Conservation (phyloP, 1,140 invertebrate species). For the Euura saliciscinereae region DNA sequence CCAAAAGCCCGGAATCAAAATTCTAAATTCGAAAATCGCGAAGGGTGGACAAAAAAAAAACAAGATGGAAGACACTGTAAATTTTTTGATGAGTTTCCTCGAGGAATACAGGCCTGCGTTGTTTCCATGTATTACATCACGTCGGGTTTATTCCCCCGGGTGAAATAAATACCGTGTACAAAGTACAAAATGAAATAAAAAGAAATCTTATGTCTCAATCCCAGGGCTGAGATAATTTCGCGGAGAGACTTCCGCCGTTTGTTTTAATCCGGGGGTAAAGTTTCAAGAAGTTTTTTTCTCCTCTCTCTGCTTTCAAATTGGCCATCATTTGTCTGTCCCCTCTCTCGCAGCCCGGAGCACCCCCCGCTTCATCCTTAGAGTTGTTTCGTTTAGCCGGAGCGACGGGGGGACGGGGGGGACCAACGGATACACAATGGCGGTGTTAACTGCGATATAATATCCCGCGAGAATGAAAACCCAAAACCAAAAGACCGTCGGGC, state of each 20-base stretch:
- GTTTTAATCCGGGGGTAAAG: conserved; percentile 44
- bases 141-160: not conserved
- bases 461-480: conserved; percentile 30
- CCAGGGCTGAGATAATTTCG: conserved; percentile 5
- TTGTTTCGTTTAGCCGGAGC: not conserved
- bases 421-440: not conserved
- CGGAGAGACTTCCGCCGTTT: conserved; percentile 25
- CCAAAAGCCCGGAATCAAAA: not conserved
- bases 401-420: not conserved
- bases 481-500: not conserved
- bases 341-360: conserved; percentile 3
- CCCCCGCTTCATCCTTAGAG: not conserved
- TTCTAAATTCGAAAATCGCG: not conserved
- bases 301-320: conserved; percentile 42
- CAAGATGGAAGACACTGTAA: no score
- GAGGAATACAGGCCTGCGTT: no score
- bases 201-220: not conserved
- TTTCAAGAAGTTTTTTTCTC: conserved; percentile 45
- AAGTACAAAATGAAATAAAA: conserved; percentile 6
- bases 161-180: not conserved
- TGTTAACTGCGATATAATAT: conserved; percentile 44
- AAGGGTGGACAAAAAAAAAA: no score
- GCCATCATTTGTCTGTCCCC: conserved; percentile 47
- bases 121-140: no score
- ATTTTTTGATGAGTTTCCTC: no score